Percentiles rank a stretch among this genome's conserved stretches.
These are phyloP conservation scores for Trematomus loennbergii DNA, from an alignment of 2,113 vertebrate genomes.

Conservation along the genomic window DNA sequence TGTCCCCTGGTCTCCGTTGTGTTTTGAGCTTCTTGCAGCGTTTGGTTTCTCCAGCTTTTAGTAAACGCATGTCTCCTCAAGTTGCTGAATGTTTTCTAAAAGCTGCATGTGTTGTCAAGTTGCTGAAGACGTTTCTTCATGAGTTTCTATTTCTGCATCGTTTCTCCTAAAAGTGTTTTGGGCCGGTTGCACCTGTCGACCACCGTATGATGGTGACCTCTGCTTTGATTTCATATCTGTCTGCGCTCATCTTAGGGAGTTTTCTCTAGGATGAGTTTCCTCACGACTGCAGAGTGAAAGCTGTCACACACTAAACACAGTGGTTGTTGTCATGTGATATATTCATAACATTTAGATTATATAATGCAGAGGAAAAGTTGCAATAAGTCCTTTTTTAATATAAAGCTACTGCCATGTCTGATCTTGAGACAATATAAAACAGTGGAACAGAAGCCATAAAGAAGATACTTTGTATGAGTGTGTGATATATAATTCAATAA, in stretches of 20 bases:
- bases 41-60: too few species aligned
- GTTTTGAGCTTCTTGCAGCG: too few species aligned
- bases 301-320: background rate
- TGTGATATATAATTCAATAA: slow-evolving; percentile 53
- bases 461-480: slow-evolving; percentile 61
- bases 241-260: background rate
- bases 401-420: slow-evolving; percentile 35
- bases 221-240: slow-evolving; percentile 27
- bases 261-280: background rate
- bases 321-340: slow-evolving; percentile 53
- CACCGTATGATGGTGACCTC: slow-evolving; percentile 1
- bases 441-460: slow-evolving; percentile 75
- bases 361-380: slow-evolving; percentile 49
- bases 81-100: too few species aligned
- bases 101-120: too few species aligned
- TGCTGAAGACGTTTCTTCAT: too few species aligned
- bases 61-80: too few species aligned
- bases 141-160: too few species aligned
- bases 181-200: too few species aligned
- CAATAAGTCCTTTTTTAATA: slow-evolving; percentile 68
- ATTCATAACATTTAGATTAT: slow-evolving; percentile 39
- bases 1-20: too few species aligned
- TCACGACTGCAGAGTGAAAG: slow-evolving; percentile 26
- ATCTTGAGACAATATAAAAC: slow-evolving; percentile 28
- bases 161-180: too few species aligned